A percentile compares a stretch with the other conserved stretches of the same genome.
Conservation (phyloP, 2,113 vertebrate species). For the Tonatia bakeri region DNA sequence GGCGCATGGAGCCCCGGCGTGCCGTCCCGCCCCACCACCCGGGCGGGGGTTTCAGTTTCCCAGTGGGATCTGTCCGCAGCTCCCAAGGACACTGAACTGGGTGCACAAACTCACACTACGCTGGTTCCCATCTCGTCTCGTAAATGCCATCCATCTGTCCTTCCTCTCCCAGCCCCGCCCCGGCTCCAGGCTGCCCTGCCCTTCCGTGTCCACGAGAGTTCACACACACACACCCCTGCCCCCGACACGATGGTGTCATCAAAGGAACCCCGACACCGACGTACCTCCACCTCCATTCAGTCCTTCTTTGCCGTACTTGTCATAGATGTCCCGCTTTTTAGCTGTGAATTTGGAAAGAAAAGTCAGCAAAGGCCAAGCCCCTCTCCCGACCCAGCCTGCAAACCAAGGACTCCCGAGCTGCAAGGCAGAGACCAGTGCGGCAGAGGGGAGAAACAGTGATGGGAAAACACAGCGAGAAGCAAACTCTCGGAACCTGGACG, state of each 20-base stretch:
- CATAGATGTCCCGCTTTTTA: slow-evolving; percentile 91
- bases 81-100: rapidly evolving
- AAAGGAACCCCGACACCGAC: slow-evolving; percentile 42
- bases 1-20: too few relatives aligned
- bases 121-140: not conserved
- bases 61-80: not conserved
- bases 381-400: not conserved
- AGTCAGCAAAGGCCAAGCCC: not conserved
- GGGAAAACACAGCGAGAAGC: too few relatives aligned
- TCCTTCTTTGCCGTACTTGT: slow-evolving; percentile 94
- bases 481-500: too few relatives aligned
- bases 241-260: not conserved
- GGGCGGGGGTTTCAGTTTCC: rapidly evolving
- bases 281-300: slow-evolving; percentile 86
- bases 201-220: too few relatives aligned
- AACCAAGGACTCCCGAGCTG: not conserved
- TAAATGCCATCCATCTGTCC: not conserved
- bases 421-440: not conserved
- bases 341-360: slow-evolving; percentile 78
- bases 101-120: rapidly evolving
- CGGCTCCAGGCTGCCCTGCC: too few relatives aligned
- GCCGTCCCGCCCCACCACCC: rapidly evolving
- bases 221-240: not conserved
- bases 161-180: not conserved
- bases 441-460: too few relatives aligned